A percentile compares a stretch with the other conserved stretches of the same genome.
These are phyloP conservation scores for Prionace glauca DNA, from an alignment of 2,797 vertebrate species.

Conservation along the genomic window DNA sequence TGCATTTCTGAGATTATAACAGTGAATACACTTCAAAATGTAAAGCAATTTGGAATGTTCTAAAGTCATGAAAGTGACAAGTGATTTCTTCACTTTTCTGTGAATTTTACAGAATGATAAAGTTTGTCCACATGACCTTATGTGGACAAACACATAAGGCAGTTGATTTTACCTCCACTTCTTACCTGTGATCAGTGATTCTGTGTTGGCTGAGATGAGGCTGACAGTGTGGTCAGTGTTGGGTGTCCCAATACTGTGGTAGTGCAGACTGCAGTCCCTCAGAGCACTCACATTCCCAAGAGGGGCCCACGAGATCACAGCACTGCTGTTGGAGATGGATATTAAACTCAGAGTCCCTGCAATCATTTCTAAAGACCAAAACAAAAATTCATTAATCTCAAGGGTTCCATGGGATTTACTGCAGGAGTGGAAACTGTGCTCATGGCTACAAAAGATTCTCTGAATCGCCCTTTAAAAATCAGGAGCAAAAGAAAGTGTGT, in stretches of 20 bases:
- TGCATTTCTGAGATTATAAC: neutral
- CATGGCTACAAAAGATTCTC: neutral
- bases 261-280: neutral
- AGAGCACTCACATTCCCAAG: neutral
- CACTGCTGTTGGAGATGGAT: neutral
- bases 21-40: neutral
- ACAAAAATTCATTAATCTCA: neutral
- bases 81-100: too few species aligned
- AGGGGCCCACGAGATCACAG: neutral
- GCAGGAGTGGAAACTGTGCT: neutral
- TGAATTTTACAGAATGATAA: too few species aligned
- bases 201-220: neutral
- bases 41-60: neutral
- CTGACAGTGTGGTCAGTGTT: neutral
- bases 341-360: neutral
- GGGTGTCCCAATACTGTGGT: neutral
- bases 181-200: constrained; percentile 19
- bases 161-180: neutral
- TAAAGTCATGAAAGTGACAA: too few species aligned
- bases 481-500: neutral
- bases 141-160: neutral
- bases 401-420: neutral
- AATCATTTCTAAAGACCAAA: neutral
- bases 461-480: neutral
- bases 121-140: neutral